phyloP scores from a whole-genome alignment of 2,797 vertebrate species.

The Babyrousa celebensis region DNA sequence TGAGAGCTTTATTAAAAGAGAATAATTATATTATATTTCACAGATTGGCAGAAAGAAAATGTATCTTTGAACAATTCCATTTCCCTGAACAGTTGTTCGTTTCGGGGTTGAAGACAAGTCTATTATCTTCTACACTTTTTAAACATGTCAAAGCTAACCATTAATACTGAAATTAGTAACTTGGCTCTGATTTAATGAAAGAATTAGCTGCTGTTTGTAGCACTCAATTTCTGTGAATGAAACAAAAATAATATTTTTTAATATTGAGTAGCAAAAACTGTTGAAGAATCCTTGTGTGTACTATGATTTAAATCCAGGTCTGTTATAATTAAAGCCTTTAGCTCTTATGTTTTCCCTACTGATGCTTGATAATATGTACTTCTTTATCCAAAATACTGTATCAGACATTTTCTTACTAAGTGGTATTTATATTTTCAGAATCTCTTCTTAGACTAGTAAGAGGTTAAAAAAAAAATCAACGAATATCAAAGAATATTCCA shows the following conservation, averaged over 20 bases:
- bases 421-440: slow-evolving; percentile 3
- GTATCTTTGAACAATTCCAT: slow-evolving; percentile 91
- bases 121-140: slow-evolving; percentile 88
- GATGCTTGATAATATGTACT: not conserved
- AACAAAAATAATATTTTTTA: slow-evolving; percentile 80
- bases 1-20: slow-evolving; percentile 89
- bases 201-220: slow-evolving; percentile 74
- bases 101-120: slow-evolving; percentile 90
- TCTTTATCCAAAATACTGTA: slow-evolving; percentile 32
- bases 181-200: slow-evolving; percentile 77
- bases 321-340: slow-evolving; percentile 44
- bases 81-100: slow-evolving; percentile 91
- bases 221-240: slow-evolving; percentile 71
- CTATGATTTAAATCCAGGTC: slow-evolving; percentile 79
- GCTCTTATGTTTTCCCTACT: not conserved
- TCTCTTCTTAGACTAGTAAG: slow-evolving; percentile 47
- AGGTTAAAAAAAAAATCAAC: not conserved
- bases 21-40: slow-evolving; percentile 91
- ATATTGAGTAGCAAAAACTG: slow-evolving; percentile 86
- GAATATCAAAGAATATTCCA: not conserved
- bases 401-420: slow-evolving; percentile 49
- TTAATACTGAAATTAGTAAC: slow-evolving; percentile 84
- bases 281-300: slow-evolving; percentile 85
- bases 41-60: slow-evolving; percentile 91
- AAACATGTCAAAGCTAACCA: slow-evolving; percentile 85